Percentiles rank a stretch among this genome's conserved stretches.
Evolutionary conservation across 1,140 invertebrate genomes (phyloP).

Genomic region (Phortica variegata): DNA sequence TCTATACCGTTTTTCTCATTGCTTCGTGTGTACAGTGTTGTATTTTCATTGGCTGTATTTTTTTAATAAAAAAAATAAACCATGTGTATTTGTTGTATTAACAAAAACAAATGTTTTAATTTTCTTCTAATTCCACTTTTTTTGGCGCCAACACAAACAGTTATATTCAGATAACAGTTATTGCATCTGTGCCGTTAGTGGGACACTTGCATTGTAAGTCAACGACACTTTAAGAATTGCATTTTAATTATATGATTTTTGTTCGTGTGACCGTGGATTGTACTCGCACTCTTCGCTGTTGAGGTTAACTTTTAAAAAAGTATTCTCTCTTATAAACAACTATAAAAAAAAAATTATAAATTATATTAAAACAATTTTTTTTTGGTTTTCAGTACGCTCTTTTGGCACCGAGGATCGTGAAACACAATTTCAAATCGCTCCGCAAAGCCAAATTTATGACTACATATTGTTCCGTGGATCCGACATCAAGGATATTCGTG

Average conservation of each 20-base stretch:
- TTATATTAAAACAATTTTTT: too few species aligned
- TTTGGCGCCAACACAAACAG: constrained; percentile 20
- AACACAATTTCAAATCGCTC: constrained; percentile 88
- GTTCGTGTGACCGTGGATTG: too few species aligned
- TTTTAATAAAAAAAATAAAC: too few species aligned
- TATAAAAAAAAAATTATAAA: too few species aligned
- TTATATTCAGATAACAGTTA: too few species aligned
- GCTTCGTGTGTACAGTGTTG: constrained; percentile 30
- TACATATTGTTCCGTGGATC: constrained; percentile 97
- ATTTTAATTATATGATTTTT: too few species aligned
- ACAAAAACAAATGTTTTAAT: constrained; percentile 8
- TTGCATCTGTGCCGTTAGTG: too few species aligned
- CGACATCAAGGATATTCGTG: constrained; percentile 98
- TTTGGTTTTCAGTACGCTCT: constrained; percentile 77
- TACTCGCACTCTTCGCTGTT: constrained; percentile 6
- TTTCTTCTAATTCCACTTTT: not conserved
- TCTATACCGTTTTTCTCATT: too few species aligned
- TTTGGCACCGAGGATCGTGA: constrained; percentile 98
- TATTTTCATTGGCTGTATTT: constrained; percentile 17
- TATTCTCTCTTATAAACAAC: not conserved
- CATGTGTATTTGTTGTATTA: too few species aligned
- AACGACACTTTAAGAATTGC: constrained; percentile 4
- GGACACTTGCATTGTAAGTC: not conserved
- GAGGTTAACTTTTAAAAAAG: constrained; percentile 28
- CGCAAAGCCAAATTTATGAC: constrained; percentile 97